phyloP scores from a whole-genome alignment of 53 echinoderm and acorn worm species.

The Astropecten irregularis region DNA sequence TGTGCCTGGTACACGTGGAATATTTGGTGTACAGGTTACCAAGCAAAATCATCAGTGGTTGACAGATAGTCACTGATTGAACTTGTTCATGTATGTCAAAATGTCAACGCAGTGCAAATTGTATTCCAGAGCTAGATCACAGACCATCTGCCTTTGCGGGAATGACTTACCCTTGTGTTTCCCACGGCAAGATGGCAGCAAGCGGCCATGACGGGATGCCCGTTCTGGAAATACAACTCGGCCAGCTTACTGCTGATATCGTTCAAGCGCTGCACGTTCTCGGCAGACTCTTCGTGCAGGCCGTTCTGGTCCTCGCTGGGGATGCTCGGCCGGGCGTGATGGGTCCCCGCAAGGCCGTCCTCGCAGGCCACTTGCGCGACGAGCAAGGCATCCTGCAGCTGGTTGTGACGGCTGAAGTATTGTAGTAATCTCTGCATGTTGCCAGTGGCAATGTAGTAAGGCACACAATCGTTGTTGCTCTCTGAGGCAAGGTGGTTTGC shows the following conservation, averaged over 20 bases:
- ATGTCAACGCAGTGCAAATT: too few relatives aligned
- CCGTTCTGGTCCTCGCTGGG: slow-evolving; percentile 57
- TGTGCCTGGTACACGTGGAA: too few relatives aligned
- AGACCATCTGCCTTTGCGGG: too few relatives aligned
- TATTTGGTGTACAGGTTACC: too few relatives aligned
- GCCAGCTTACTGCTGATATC: slow-evolving; percentile 61
- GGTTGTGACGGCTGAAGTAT: slow-evolving; percentile 67
- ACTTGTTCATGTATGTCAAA: too few relatives aligned
- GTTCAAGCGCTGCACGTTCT: slow-evolving; percentile 23
- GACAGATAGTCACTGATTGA: too few relatives aligned
- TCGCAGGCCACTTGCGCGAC: slow-evolving; percentile 82
- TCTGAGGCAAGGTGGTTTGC: slow-evolving; percentile 68
- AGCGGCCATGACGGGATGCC: slow-evolving; percentile 83
- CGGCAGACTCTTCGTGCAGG: slow-evolving; percentile 25
- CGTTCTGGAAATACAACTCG: slow-evolving; percentile 81
- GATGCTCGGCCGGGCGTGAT: background rate
- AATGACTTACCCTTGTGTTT: slow-evolving; percentile 77
- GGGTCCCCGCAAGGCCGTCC: slow-evolving; percentile 34
- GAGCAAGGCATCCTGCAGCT: slow-evolving; percentile 72
- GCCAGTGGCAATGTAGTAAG: slow-evolving; percentile 78
- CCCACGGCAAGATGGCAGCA: slow-evolving; percentile 94
- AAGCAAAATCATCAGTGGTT: too few relatives aligned
- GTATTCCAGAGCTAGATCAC: too few relatives aligned
- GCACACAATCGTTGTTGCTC: slow-evolving; percentile 87
- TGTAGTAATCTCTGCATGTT: slow-evolving; percentile 64